Base-by-base conservation (phyloP, 2,113 vertebrate genomes). In the Spea multiplicata region DNA sequence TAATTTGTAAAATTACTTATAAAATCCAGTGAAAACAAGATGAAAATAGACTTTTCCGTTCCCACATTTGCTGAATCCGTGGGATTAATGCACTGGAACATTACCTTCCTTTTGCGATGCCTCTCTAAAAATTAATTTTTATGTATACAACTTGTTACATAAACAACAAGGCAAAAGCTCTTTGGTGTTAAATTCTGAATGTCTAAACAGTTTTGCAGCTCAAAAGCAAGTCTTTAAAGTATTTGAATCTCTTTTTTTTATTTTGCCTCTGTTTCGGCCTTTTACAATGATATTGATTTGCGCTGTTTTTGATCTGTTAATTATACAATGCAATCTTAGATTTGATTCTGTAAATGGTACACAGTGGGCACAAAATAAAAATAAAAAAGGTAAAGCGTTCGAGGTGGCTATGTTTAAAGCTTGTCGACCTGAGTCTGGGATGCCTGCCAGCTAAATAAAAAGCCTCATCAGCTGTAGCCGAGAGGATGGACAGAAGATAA, bases 351-450 rank as follows among this genome's bases (percentile, higher is more conserved):
- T 59, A 71, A 80, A 68, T 74, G 46, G 71, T 55, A 74, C 13
- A 49, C n/a, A 48, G 65, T 8, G 45, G 64, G 45, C 49, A 47
- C 45, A 67, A 67, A 67, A 14, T 12, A 67, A 8, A n/a, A 47
- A 61, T 73, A 61, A 73, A 8, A 57, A 59, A 50, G 48, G 45
- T 4, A 30, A 45, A 59, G 49, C 44, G 77, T 59, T 66, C 8
- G 13, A 68, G 71, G 71, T 50, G 53, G 52, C 66, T 46, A 53
- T 68, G 71, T 55, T 80, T 74, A 74, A 80, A 49, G 75, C 66
- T 70, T 77, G 75, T 77, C 66, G 66, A 77, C 75, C 75, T 62
- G 46, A 77, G 75, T 80, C 78, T 80, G 78, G 78, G 78, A 73
- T 68, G 52, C 17, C 46, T 80, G 71, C 78, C 78, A 80, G 46